Evolutionary conservation across 2,113 vertebrate species (phyloP), one percentile per base, ranked within the genome.

Genomic region (Synodontis membranacea): DNA sequence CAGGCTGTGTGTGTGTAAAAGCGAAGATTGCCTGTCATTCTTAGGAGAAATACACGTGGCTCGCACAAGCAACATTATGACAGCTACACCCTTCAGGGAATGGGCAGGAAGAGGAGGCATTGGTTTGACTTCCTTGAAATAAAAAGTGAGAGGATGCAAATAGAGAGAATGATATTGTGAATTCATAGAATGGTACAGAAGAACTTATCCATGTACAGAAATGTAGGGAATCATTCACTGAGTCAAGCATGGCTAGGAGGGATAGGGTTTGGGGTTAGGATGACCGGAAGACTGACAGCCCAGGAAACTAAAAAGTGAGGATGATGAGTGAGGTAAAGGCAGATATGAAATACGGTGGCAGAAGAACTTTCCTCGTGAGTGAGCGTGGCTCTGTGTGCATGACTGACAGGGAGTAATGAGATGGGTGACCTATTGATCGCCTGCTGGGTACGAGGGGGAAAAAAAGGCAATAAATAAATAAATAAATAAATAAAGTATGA

Each of bases 261-360:
- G 83, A 91, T 88, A 56, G 89, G 86, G 82, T 58, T 54, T 34
- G 21, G 25, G 56, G 37, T 82, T 88, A 86, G 84, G 90, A 92
- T 91, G 89, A 80, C 75, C 83, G 74, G 88, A 87, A 88, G 91
- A 91, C 86, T 89, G 88, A 91, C n/a, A 91, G 89, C 86, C 14
- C 86, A 88, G 87, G 89, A 91, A 89, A 89, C 15, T 68, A 31
- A 23, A 68, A 72, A 42, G 56, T 48, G 37, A 62, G 25, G 34
- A 68, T 34, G 21, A 42, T 52, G 64, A 76, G 52, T 31, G 34
- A 88, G 50, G 76, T 78, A 60, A 79, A 54, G 28, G 68, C 15
- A 60, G 48, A 70, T 64, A 44, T 79, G 12, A 82, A 80, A 52
- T 79, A 85, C 84, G 74, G 70, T 74, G 84, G 58, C 58, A 44